Evolutionary conservation across 1,140 invertebrate genomes (phyloP), one percentile per base, ranked within the genome.

Genomic region (Episyrphus balteatus): DNA sequence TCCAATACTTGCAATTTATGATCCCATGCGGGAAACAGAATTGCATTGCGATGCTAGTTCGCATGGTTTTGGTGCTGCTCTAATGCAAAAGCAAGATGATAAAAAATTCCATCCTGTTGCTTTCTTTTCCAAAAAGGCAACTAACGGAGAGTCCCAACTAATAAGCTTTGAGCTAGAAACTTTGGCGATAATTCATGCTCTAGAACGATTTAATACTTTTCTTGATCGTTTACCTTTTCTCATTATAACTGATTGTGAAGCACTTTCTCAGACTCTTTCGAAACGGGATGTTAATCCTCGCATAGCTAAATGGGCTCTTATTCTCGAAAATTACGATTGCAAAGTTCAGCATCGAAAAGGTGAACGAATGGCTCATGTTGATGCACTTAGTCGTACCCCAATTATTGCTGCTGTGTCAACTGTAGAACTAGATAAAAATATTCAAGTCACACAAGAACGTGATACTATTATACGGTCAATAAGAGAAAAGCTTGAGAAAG

Each of bases 41-140:
- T 31, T 68, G 6, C 59, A 65, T 52, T 48, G 54, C 41, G 51
- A 55, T 57, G 59, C 68, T 11, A 39, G 40, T 21, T 52, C 42
- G 33, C 15, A 48, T 44, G 58, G 58, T 0, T 60, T 54, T 53
- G 59, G 56, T 31, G 55, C 55, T 5, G 46, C 54, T 33, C 47
- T 66, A 14, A 39, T 66, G 45, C 56, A 58, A 38, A 46, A 51
- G 36, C 15, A n/a, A 6, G 15, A n/a, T n/a, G 36, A 37, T 14
- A 11, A 8, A 26, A 26, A 26, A 26, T 26, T 26, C 21, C 21
- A 26, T 26, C 36, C 36, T 5, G 36, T 37, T 37, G 13, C 13
- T 10, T 26, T 5, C 15, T 37, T 37, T 17, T 37, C 36, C 3
- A 37, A 37, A 11, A 37, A 3, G 36, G 10, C 36, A 14, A 37